phyloP scores from a whole-genome alignment of 2,888 invertebrate species.

The Caenorhabditis afra region DNA sequence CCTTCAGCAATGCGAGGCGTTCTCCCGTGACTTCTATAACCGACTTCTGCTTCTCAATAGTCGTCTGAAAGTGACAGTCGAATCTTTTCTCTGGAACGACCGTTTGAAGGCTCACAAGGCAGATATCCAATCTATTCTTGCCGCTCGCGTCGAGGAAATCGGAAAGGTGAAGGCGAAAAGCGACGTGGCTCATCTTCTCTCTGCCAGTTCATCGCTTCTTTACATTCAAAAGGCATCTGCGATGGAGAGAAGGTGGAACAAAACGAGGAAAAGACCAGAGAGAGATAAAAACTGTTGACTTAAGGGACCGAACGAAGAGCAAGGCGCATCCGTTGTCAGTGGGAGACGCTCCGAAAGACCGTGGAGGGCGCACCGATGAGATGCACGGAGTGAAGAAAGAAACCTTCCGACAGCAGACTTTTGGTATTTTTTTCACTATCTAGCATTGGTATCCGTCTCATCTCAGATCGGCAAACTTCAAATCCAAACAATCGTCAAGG shows the following conservation, averaged over 20 bases:
- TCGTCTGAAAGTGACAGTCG: constrained; percentile 94
- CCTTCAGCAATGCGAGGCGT: constrained; percentile 40
- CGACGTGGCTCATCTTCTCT: constrained; percentile 61
- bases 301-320: constrained; percentile 47
- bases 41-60: constrained; percentile 87
- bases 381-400: constrained; percentile 41
- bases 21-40: constrained; percentile 62
- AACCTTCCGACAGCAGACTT: constrained; percentile 32
- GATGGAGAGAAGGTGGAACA: constrained; percentile 21
- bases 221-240: constrained; percentile 61
- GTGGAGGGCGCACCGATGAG: constrained; percentile 64
- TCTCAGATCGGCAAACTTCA: constrained; percentile 21
- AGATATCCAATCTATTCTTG: constrained; percentile 62
- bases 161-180: constrained; percentile 37
- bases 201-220: constrained; percentile 64
- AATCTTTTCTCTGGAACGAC: constrained; percentile 87
- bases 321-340: constrained; percentile 55
- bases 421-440: background rate
- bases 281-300: background rate
- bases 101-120: constrained; percentile 63
- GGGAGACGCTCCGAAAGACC: constrained; percentile 57
- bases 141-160: constrained; percentile 49
- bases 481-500: constrained; percentile 7
- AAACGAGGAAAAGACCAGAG: constrained; percentile 30
- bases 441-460: background rate